These are phyloP conservation scores for Heliconius ismenius DNA, from an alignment of 2,888 invertebrate species.

Conservation along the genomic window DNA sequence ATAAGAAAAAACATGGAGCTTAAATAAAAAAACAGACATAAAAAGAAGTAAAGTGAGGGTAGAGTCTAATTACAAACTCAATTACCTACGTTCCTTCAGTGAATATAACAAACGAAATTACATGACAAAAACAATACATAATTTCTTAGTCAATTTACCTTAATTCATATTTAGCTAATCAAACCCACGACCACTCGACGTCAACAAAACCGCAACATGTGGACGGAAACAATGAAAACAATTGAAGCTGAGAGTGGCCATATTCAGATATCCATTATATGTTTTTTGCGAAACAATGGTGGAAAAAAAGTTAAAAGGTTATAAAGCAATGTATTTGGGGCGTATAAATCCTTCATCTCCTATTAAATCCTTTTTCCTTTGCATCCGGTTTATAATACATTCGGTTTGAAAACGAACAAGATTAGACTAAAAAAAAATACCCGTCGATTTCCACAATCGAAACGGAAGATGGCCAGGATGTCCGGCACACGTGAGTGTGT, in stretches of 20 bases:
- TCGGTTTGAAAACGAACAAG: conserved; percentile 21
- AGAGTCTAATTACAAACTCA: not conserved
- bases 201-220: conserved; percentile 16
- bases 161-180: not conserved
- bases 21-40: no score
- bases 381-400: conserved; percentile 28
- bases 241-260: not conserved
- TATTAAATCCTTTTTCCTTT: conserved; percentile 15
- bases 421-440: conserved; percentile 9
- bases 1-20: no score
- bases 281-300: conserved; percentile 10
- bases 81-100: not conserved
- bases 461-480: conserved; percentile 35
- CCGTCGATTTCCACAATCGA: conserved; percentile 21
- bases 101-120: not conserved
- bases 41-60: no score
- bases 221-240: conserved; percentile 15
- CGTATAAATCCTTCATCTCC: conserved; percentile 12
- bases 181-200: conserved; percentile 12
- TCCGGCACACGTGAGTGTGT: conserved; percentile 27
- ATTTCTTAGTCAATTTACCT: not conserved
- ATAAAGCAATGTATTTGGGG: conserved; percentile 21
- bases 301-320: conserved; percentile 18
- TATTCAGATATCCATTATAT: not conserved
- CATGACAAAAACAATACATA: not conserved